Base-by-base conservation (phyloP, 2,888 invertebrate species). In the Ophion ellenae region DNA sequence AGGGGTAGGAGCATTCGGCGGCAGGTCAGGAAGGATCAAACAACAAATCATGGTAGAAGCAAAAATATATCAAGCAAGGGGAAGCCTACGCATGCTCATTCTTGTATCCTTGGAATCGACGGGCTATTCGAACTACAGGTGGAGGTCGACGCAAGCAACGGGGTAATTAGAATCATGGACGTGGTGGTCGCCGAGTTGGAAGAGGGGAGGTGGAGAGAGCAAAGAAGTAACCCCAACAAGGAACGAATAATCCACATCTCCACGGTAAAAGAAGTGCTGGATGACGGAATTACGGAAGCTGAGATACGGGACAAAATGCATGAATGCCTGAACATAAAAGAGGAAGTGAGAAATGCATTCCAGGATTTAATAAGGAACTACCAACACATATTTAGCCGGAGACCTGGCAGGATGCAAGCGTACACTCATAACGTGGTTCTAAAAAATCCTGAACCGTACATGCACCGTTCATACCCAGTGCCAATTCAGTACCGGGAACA, bases 391-490 rank as follows among this genome's bases (percentile, higher is more conserved):
- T 81, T 81, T 10, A 17, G 20, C 0, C 67, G 69, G 2, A 28
- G 53, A 5, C 70, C 81, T 0, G 70, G 76, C 0, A 14, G 57
- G 1, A 63, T 82, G 36, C 5, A 5, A 0, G 70, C 63, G 0
- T 76, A 82, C 17, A 20, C 17, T 0, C 70, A 81, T 24, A 45
- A 14, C 6, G 61, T 81, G 9, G 45, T 28, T 0, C 1, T 81
- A 7, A 76, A 69, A 0, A 63, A 75, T 10, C 69, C 59, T 11
- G 20, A 76, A 4, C 57, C 76, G 7, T 76, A 63, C 20, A 64
- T 71, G 36, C 71, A 66, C 2, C 17, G 73, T 0, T 71, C 80
- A 3, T 80, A 81, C 7, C 74, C 74, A 1, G 59, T 81, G 4
- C 73, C 74, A 10, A 57, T 74, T 1, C 66, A 59, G 5, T 73